Percentiles rank a stretch among this genome's conserved stretches.
These are phyloP conservation scores for Phallusia fumigata DNA, from an alignment of 23 tunicate genomes.

Conservation along the genomic window DNA sequence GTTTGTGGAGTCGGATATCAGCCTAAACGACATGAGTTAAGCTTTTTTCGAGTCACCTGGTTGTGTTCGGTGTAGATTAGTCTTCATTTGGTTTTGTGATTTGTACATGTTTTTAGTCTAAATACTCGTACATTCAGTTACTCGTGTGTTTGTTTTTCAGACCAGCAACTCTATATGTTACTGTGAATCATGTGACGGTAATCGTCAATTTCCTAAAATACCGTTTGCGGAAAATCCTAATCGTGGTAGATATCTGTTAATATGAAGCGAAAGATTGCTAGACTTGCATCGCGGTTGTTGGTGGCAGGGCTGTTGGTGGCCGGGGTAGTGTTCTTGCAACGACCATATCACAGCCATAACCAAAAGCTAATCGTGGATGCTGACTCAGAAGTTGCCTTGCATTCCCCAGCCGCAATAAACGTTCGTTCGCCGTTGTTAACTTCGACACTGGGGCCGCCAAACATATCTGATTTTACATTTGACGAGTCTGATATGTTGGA, in stretches of 20 bases:
- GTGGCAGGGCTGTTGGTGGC: background rate
- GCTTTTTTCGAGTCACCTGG: too few relatives aligned
- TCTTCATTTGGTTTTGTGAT: too few relatives aligned
- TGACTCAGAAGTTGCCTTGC: background rate
- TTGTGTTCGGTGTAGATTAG: too few relatives aligned
- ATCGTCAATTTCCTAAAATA: too few relatives aligned
- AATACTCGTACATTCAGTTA: too few relatives aligned
- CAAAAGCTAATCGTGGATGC: background rate
- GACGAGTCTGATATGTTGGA: conserved; percentile 54
- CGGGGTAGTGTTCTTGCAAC: background rate
- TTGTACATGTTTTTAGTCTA: too few relatives aligned
- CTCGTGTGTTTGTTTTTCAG: too few relatives aligned
- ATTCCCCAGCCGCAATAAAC: background rate
- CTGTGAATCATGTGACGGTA: too few relatives aligned
- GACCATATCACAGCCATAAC: background rate
- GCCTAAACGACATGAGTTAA: too few relatives aligned
- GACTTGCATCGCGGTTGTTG: background rate
- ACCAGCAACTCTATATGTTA: too few relatives aligned
- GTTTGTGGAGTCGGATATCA: too few relatives aligned
- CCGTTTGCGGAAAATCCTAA: too few relatives aligned
- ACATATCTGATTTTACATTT: conserved; percentile 19
- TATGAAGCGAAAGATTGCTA: background rate
- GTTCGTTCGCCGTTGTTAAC: background rate
- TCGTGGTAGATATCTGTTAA: background rate
- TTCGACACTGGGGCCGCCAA: background rate